A percentile compares a stretch with the other conserved stretches of the same genome.
These are phyloP conservation scores for Indicator indicator DNA, from an alignment of 2,113 vertebrate genomes.

Conservation along the genomic window DNA sequence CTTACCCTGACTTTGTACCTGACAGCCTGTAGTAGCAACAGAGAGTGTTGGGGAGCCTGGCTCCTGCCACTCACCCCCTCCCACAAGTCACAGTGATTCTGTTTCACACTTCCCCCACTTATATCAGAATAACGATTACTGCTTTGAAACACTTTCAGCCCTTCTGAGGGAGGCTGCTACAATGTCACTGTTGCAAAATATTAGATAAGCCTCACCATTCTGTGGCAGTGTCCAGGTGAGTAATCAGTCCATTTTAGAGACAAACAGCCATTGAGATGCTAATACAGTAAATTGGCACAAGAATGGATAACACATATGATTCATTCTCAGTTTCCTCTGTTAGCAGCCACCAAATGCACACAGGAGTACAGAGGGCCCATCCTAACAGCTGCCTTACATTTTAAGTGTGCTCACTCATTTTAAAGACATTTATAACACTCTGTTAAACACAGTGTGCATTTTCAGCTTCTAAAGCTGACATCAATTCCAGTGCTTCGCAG, in stretches of 20 bases:
- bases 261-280: not conserved
- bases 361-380: not conserved
- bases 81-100: not conserved
- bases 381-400: not conserved
- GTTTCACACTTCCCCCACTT: not conserved
- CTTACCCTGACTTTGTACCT: not conserved
- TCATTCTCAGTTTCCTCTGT: not conserved
- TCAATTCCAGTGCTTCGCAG: not conserved
- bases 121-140: not conserved
- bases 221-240: not conserved
- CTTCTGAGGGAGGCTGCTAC: not conserved
- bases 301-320: not conserved
- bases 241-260: not conserved
- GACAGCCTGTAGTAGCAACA: fast-evolving
- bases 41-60: fast-evolving
- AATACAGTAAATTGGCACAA: not conserved
- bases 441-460: not conserved
- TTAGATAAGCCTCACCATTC: not conserved
- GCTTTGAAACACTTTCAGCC: not conserved
- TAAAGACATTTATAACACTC: not conserved
- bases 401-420: not conserved
- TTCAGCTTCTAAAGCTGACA: not conserved
- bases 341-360: not conserved
- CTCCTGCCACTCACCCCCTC: not conserved
- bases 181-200: not conserved